Evolutionary conservation across 2,888 invertebrate species (phyloP).

Genomic region (Fragum sueziense): DNA sequence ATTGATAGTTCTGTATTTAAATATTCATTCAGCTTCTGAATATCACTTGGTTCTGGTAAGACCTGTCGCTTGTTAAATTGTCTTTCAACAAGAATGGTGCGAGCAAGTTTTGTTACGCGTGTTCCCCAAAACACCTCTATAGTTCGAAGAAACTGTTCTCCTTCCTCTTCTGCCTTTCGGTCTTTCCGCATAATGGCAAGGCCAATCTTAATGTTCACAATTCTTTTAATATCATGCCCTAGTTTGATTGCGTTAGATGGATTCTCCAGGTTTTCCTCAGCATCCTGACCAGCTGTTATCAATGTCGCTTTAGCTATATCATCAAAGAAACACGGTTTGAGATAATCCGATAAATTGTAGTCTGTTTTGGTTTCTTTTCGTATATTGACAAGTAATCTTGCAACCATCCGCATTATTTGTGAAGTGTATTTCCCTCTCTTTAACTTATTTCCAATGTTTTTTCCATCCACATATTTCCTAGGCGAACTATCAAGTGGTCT

Average conservation of each 20-base stretch:
- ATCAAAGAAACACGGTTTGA: constrained; percentile 19
- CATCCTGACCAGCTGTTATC: constrained; percentile 7
- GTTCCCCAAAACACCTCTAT: constrained; percentile 46
- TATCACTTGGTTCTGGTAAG: constrained; percentile 12
- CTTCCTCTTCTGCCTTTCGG: constrained; percentile 10
- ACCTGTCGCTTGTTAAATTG: not conserved
- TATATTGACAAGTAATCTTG: constrained; percentile 26
- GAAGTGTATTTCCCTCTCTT: constrained; percentile 44
- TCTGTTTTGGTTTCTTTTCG: constrained; percentile 21
- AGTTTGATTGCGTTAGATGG: constrained; percentile 32
- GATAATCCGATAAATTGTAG: constrained; percentile 5
- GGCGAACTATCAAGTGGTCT: constrained; percentile 33
- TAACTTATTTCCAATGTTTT: constrained; percentile 41
- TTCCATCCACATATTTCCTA: constrained; percentile 45
- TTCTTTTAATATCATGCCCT: constrained; percentile 22
- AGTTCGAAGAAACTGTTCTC: constrained; percentile 26
- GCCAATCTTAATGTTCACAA: constrained; percentile 26
- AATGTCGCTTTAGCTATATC: constrained; percentile 24
- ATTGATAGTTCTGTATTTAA: not conserved
- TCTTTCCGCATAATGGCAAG: constrained; percentile 28
- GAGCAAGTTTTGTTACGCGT: constrained; percentile 26
- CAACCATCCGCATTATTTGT: constrained; percentile 40
- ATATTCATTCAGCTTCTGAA: not conserved
- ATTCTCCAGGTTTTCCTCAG: not conserved
- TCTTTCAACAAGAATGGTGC: constrained; percentile 20